Base-by-base conservation (phyloP, 1,140 invertebrate genomes). In the Chironomus striatipennis region DNA sequence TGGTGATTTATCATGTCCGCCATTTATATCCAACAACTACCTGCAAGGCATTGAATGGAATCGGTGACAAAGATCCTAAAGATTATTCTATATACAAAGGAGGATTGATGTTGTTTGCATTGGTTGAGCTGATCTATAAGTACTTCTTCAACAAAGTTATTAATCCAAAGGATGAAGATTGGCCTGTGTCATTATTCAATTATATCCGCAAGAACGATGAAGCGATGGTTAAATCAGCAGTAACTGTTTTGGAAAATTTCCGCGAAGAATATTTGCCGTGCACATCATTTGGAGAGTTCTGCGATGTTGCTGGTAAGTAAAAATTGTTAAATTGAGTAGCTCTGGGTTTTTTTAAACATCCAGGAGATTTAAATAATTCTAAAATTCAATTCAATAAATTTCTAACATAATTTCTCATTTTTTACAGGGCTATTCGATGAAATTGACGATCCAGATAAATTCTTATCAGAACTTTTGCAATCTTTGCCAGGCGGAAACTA, bases 151-250 rank as follows among this genome's bases (percentile, higher is more conserved):
- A 94, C 89, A 90, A 89, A 79, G 90, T 95, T 0, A 85, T 81
- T 74, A 87, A 91, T n/a, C 85, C 87, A 10, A 70, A 87, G 17
- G 90, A 91, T 75, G 90, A 92, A 74, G 90, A 93, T 76, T 98
- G 96, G 96, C 89, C 94, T 6, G 87, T 89, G 6, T 88, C 90
- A 76, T 84, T 98, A 75, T 96, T 96, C 34, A 94, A 97, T 80
- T 97, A 93, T 80, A 95, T 98, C 78, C 88, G 97, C 6, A 90
- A 95, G 79, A 97, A 96, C 84, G 97, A 98, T 85, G 93, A 95
- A 82, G 85, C 87, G 10, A 86, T 98, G 80, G 84, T 96, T 10
- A 97, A 98, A 83, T 89, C 89, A 42, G 94, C 93, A 17, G 94
- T 97, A 81, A 88, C 88, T 75, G 86, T 96, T 65, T 87, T 98